Base-by-base conservation (phyloP, 37 sponge, comb jelly and placozoan species). In the Cladorhizidae sp. region DNA sequence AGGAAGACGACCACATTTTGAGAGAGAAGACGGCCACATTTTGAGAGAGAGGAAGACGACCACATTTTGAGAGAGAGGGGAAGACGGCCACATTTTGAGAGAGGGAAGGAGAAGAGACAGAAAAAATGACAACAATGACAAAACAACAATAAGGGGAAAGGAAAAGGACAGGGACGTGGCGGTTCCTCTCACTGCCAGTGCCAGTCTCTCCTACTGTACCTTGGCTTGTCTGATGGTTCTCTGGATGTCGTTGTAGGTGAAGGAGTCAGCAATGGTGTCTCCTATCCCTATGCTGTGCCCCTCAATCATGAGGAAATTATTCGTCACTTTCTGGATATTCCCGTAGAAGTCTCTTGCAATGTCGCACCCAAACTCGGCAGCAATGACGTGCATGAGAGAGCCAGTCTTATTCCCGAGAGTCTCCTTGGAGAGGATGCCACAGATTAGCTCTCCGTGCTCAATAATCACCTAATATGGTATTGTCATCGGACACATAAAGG, bases 251-350 rank as follows among this genome's bases (percentile, higher is more conserved):
- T 76, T 69, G 86, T 99, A 99, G 3, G 99, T 99, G 43, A 78
- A 78, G 38, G 80, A 71, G 62, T 99, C 99, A 63, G 99, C 99
- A 88, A 99, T 99, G 57, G 97, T 94, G 86, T 99, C 99, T 5
- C 99, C 99, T n/a, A 99, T 96, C 7, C 99, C 99, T 70, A 98
- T 98, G 43, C 92, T 92, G 91, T 98, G 99, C 2, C 99, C 99
- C 64, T 96, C 97, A 25, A 97, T 45, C 77, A 99, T 38, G 21
- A 99, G 88, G 83, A 85, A 99, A 70, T 96, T 96, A 88, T 99
- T 99, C 61, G 96, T 97, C 15, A 99, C 91, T 29, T 91, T 96
- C 87, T 99, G 99, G 22, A 96, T 92, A 86, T 87, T 94, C 54
- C 83, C 87, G 69, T 96, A 99, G 87, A 99, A 92, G 37, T 90